These are phyloP conservation scores for Xenops minutus DNA, from an alignment of 2,797 vertebrate species.

Conservation along the genomic window DNA sequence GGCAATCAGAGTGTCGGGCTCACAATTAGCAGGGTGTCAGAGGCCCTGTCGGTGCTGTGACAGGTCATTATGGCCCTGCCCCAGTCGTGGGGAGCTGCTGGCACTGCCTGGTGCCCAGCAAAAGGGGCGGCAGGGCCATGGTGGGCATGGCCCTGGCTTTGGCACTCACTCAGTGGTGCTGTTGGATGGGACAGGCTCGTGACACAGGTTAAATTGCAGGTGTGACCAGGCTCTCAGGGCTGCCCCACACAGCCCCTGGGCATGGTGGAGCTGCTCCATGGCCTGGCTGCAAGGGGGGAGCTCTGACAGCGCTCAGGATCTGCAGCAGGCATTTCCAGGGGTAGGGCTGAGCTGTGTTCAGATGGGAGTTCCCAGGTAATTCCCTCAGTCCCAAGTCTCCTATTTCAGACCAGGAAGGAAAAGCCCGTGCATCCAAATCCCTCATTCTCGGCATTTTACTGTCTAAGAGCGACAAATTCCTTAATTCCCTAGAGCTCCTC, in stretches of 20 bases:
- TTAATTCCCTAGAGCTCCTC: neutral
- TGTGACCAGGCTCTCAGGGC: neutral
- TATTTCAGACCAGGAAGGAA: neutral
- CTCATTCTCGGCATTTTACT: neutral
- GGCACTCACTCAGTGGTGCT: neutral
- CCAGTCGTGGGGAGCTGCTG: neutral
- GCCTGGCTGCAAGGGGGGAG: neutral
- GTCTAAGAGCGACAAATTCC: constrained; percentile 1
- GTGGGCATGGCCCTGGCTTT: neutral
- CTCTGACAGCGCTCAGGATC: neutral
- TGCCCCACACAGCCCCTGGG: neutral
- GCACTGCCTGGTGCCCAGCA: neutral
- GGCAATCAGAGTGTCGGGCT: constrained; percentile 54
- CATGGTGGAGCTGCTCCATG: neutral
- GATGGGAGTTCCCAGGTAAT: neutral
- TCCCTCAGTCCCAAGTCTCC: neutral
- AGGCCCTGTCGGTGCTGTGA: neutral
- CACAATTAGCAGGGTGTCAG: constrained; percentile 49
- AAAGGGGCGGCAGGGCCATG: neutral
- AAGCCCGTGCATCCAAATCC: neutral
- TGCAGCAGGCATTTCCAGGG: neutral
- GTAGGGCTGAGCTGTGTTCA: neutral
- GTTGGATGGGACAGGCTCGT: neutral
- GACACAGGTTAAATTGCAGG: neutral
- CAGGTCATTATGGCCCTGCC: neutral